phyloP scores from a whole-genome alignment of 2,113 vertebrate species.

The Hymenochirus boettgeri region DNA sequence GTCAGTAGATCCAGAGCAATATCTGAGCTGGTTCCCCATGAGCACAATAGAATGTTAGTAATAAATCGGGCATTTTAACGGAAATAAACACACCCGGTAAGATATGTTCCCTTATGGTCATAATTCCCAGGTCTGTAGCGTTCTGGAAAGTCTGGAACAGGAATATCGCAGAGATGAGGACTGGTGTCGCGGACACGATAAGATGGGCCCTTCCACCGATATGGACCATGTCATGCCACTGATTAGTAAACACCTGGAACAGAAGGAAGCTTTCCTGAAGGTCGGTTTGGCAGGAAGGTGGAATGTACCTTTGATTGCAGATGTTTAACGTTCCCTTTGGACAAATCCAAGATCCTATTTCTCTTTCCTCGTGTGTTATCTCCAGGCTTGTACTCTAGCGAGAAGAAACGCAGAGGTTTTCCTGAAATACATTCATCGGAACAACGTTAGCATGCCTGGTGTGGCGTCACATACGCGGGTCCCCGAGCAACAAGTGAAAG shows the following conservation, averaged over 20 bases:
- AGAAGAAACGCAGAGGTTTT: conserved; percentile 94
- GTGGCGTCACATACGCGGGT: conserved; percentile 80
- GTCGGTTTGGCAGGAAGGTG: conserved; percentile 44
- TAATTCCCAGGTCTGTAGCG: conserved; percentile 90
- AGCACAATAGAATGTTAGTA: too few species aligned
- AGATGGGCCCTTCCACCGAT: conserved; percentile 74
- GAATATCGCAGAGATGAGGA: conserved; percentile 94
- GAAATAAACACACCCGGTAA: too few species aligned
- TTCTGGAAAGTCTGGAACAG: conserved; percentile 93
- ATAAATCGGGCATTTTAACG: too few species aligned
- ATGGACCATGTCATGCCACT: conserved; percentile 89
- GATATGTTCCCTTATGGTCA: too few species aligned
- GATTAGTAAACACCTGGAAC: conserved; percentile 97
- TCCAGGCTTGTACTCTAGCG: conserved; percentile 90
- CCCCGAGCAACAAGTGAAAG: conserved; percentile 95
- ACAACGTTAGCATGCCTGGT: conserved; percentile 90
- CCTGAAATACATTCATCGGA: conserved; percentile 97
- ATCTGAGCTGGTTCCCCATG: too few species aligned
- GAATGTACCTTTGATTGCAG: too few species aligned
- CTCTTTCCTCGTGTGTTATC: neutral
- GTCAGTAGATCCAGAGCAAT: conserved; percentile 70
- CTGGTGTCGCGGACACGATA: conserved; percentile 95
- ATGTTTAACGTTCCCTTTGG: too few species aligned
- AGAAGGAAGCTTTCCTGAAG: conserved; percentile 96
- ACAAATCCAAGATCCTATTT: too few species aligned